Evolutionary conservation across 2,888 invertebrate species (phyloP), one percentile per base, ranked within the genome.

Genomic region (Dromius quadrimaculatus): DNA sequence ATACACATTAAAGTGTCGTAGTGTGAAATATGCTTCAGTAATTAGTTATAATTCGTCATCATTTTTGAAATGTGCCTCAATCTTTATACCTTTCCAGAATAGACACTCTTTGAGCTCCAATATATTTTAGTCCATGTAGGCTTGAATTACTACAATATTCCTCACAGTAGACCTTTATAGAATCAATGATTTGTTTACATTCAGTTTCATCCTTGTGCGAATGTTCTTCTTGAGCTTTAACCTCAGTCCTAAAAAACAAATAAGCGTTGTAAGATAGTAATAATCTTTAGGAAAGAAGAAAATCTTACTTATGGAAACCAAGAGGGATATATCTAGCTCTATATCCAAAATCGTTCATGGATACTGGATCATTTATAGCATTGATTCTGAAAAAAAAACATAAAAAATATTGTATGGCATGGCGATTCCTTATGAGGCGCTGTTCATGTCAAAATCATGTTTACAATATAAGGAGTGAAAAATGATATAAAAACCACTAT

Each of bases 111-210:
- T 54, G 13, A 17, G 57, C 38, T 13, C 66, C 66, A 57, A 66
- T 38, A 28, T 66, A 66, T 13, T 38, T 34, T 9, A 66, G 9
- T n/a, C 66, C 66, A 66, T 66, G 66, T 11, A 66, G 32, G 38
- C 66, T 66, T 41, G 66, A 36, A 28, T 54, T 54, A 13, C 13
- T 9, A 41, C 66, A 54, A 66, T 54, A 66, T 41, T 66, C 66
- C 41, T 66, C 23, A 15, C 38, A 38, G 41, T 66, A 66, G 22
- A 57, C 22, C 17, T 54, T 54, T 6, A 41, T 11, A 8, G 66
- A 36, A 2, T 66, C 66, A n/a, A 66, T 11, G 5, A 41, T 22
- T 32, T 50, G n/a, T 54, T 54, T 66, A 50, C 15, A 65, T 50
- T 50, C 20, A 13, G 28, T 17, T 47, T 34, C 36, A 22, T 38